phyloP scores from a whole-genome alignment of 23 tunicate species.

The Ascidia mentula region DNA sequence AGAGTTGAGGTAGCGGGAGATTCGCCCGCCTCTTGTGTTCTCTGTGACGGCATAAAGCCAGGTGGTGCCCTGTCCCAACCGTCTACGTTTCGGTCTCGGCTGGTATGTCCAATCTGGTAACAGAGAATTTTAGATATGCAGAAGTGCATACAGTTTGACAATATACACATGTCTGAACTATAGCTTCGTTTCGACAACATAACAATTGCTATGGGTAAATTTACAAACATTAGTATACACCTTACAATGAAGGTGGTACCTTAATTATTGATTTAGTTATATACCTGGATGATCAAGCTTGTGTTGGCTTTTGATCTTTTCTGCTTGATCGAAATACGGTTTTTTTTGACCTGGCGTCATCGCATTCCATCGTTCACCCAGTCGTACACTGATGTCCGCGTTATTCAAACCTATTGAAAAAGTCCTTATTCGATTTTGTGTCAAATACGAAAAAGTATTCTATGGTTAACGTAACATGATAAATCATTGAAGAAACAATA shows the following conservation, averaged over 20 bases:
- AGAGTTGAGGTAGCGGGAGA: constrained; percentile 62
- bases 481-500: no score
- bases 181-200: background rate
- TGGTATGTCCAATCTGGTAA: constrained; percentile 80
- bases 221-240: no score
- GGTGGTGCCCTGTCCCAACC: constrained; percentile 64
- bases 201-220: no score
- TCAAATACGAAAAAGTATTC: no score
- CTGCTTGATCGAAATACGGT: constrained; percentile 90
- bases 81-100: constrained; percentile 62
- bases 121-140: background rate
- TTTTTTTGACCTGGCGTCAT: constrained; percentile 72
- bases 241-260: no score
- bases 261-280: no score
- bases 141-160: no score
- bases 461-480: no score
- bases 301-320: constrained; percentile 77
- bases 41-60: constrained; percentile 73
- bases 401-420: constrained; percentile 63
- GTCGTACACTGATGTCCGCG: constrained; percentile 87
- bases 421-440: no score
- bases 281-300: constrained; percentile 83
- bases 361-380: constrained; percentile 81
- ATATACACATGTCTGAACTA: background rate
- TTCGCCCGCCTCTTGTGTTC: constrained; percentile 63